These are phyloP conservation scores for Cephus rjabovi DNA, from an alignment of 2,888 invertebrate species.

Conservation along the genomic window DNA sequence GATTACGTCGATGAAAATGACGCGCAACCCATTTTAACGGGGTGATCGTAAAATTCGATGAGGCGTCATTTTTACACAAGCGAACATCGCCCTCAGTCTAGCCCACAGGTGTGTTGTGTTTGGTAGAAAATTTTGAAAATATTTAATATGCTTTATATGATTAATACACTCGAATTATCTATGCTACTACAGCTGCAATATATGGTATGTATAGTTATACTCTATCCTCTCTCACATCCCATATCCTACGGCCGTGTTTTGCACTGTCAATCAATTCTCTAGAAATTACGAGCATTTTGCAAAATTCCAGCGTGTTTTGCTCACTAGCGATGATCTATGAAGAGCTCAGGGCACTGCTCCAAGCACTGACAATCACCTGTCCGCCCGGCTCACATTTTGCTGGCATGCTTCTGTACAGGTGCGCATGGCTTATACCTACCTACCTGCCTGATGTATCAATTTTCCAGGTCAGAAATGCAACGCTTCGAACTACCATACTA, in stretches of 20 bases:
- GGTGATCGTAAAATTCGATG: slow-evolving; percentile 48
- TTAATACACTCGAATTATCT: not conserved
- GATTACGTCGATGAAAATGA: slow-evolving; percentile 51
- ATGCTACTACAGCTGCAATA: not conserved
- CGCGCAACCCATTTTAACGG: slow-evolving; percentile 15
- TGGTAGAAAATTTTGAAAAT: not conserved
- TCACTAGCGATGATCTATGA: not conserved
- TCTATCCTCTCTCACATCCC: not conserved
- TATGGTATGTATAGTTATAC: not conserved
- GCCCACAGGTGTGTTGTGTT: not conserved
- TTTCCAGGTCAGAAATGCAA: slow-evolving; percentile 25
- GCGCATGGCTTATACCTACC: slow-evolving; percentile 16
- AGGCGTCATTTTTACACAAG: slow-evolving; percentile 45
- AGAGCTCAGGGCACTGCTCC: slow-evolving; percentile 41
- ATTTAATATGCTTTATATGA: no score
- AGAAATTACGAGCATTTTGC: not conserved
- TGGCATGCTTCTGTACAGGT: slow-evolving; percentile 18
- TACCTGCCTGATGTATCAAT: slow-evolving; percentile 49
- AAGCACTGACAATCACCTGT: slow-evolving; percentile 64
- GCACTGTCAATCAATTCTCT: not conserved
- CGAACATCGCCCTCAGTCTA: not conserved
- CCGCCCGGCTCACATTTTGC: slow-evolving; percentile 30
- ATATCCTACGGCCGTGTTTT: not conserved
- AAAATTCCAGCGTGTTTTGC: not conserved
- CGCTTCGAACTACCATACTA: not conserved